Percentiles rank a stretch among this genome's conserved stretches.
Conservation (phyloP, 2,888 invertebrate species). For the Gastracanthus pulcherrimus region DNA sequence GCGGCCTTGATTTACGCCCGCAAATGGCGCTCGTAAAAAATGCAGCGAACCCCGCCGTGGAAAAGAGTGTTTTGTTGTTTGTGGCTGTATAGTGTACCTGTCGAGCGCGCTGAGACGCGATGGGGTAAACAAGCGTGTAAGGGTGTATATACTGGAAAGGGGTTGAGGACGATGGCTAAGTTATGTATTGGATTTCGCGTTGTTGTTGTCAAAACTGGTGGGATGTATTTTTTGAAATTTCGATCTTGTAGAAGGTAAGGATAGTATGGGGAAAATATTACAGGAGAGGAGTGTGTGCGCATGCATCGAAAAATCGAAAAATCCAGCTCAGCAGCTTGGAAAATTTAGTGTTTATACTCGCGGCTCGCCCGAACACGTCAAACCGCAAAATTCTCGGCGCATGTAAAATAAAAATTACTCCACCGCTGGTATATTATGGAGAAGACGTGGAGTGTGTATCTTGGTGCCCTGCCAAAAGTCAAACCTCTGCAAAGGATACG, state of each 20-base stretch:
- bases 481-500: not conserved
- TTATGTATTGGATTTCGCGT: not conserved
- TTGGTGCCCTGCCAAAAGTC: not conserved
- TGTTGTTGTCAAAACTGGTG: too few species aligned
- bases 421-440: too few species aligned
- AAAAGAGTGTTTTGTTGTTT: not conserved
- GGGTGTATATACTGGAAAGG: too few species aligned
- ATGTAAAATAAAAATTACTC: slow-evolving; percentile 47
- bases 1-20: slow-evolving; percentile 13
- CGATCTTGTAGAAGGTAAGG: not conserved
- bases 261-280: not conserved
- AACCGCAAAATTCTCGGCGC: not conserved
- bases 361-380: not conserved
- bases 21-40: not conserved
- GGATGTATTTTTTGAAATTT: not conserved
- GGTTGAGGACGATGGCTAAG: not conserved
- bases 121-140: not conserved
- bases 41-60: not conserved
- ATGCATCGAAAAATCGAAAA: slow-evolving; percentile 1
- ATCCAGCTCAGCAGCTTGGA: slow-evolving; percentile 24
- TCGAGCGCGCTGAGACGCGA: too few species aligned
- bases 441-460: not conserved
- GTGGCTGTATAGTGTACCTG: too few species aligned
- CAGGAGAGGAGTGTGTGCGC: not conserved
- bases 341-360: slow-evolving; percentile 39